Evolutionary conservation across 2,888 invertebrate genomes (phyloP).

Genomic region (Eupithecia pulchellata): DNA sequence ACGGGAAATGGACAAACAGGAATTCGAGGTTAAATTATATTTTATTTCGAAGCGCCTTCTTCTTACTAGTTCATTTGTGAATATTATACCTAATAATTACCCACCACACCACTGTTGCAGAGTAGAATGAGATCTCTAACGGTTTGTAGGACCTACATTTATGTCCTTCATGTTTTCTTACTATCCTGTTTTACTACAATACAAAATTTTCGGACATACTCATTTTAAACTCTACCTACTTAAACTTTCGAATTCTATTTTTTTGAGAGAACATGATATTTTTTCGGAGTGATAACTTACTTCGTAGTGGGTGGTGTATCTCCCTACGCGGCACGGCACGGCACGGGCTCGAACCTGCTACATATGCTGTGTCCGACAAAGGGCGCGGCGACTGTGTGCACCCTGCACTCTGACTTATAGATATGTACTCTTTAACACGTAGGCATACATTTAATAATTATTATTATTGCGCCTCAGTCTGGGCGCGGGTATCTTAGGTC

Average conservation of each 20-base stretch:
- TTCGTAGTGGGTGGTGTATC: not conserved
- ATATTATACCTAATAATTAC: too few relatives aligned
- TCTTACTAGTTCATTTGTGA: too few relatives aligned
- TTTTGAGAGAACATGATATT: not conserved
- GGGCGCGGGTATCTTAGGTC: conserved; percentile 7
- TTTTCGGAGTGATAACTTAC: not conserved
- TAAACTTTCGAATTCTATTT: not conserved
- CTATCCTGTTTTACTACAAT: not conserved
- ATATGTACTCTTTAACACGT: not conserved
- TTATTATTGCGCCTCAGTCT: conserved; percentile 5
- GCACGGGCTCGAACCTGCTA: not conserved
- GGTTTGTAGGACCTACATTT: not conserved
- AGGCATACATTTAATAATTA: not conserved
- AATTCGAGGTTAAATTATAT: not conserved
- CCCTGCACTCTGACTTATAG: not conserved
- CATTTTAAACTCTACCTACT: not conserved
- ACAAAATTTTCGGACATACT: not conserved
- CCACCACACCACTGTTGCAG: too few relatives aligned
- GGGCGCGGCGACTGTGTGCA: not conserved
- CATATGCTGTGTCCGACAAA: not conserved
- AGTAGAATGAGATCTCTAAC: too few relatives aligned
- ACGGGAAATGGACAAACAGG: conserved; percentile 1
- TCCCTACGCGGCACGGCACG: not conserved
- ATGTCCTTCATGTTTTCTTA: not conserved
- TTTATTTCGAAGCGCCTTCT: not conserved